Conservation (phyloP, 2,888 invertebrate genomes). For the Polyommatus icarus region DNA sequence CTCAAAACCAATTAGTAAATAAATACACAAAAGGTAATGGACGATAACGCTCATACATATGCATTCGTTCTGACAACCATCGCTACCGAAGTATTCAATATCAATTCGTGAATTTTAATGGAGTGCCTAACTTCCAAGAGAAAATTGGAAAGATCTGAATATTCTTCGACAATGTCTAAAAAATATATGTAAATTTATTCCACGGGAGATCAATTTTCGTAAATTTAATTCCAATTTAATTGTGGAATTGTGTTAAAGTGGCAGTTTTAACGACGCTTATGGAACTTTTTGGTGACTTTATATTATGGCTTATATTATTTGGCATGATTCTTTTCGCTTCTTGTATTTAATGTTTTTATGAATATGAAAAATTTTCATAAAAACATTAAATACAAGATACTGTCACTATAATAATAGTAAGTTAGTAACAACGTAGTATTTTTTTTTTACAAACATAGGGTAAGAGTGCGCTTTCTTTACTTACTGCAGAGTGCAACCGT, state of each 20-base stretch:
- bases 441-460: no score
- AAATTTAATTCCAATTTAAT: slow-evolving; percentile 51
- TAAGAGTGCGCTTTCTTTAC: no score
- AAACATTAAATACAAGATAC: no score
- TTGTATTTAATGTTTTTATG: neutral
- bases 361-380: no score
- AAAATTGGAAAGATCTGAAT: slow-evolving; percentile 74
- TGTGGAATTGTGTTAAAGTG: slow-evolving; percentile 30
- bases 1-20: slow-evolving; percentile 45
- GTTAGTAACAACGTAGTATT: no score
- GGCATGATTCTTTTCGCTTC: neutral
- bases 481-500: no score
- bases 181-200: slow-evolving; percentile 73
- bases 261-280: slow-evolving; percentile 6
- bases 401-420: no score
- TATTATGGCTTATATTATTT: neutral
- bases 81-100: slow-evolving; percentile 67
- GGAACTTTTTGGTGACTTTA: neutral
- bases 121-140: slow-evolving; percentile 64
- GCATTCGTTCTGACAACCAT: slow-evolving; percentile 54
- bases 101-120: slow-evolving; percentile 66
- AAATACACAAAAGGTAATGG: slow-evolving; percentile 48
- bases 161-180: slow-evolving; percentile 67
- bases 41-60: slow-evolving; percentile 57
- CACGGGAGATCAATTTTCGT: slow-evolving; percentile 65